Base-by-base conservation (phyloP, 2,888 invertebrate genomes). In the Epirrita christyi region DNA sequence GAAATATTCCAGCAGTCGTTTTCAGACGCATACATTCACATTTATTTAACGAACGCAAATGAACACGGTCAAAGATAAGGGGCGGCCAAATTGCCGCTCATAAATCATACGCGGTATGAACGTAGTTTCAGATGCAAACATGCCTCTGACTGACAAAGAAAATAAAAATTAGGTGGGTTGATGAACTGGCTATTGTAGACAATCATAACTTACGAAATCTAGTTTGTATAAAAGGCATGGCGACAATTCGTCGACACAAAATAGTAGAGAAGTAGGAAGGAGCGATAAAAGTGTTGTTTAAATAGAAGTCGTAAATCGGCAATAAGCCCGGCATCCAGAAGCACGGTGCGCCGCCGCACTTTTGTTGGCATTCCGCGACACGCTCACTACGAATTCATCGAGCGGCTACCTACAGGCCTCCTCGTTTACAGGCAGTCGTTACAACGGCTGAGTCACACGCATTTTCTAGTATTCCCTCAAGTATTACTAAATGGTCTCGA, bases 61-160 rank as follows among this genome's bases (percentile, higher is more conserved):
- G 78, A 75, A 76, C 71, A 73, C 73, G 68, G 73, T 73, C 68
- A 71, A 74, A 72, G 78, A 80, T 78, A 81, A 76, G 75, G 69
- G 67, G 72, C 70, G 66, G 73, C 73, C 77, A 75, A 81, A 81
- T 77, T 73, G 71, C 70, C 64, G 59, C 63, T 70, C 74, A 66
- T 78, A 77, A 78, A 80, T 75, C 79, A 79, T 64, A 68, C 65
- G 62, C 70, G 55, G 71, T 64, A 68, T 66, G 67, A 71, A 72
- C 71, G 70, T 73, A 72, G 74, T 71, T 67, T 60, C 58, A 56
- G 61, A 67, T 68, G 63, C 68, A 68, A 73, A 70, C 68, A 63
- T 70, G 64, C 64, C 66, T 68, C 58, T 61, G 58, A 59, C 58
- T 49, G 46, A 71, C 68, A 64, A 68, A 71, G 68, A 64, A 71